phyloP scores from a whole-genome alignment of 2,113 vertebrate genomes.

The Archocentrus centrarchus region DNA sequence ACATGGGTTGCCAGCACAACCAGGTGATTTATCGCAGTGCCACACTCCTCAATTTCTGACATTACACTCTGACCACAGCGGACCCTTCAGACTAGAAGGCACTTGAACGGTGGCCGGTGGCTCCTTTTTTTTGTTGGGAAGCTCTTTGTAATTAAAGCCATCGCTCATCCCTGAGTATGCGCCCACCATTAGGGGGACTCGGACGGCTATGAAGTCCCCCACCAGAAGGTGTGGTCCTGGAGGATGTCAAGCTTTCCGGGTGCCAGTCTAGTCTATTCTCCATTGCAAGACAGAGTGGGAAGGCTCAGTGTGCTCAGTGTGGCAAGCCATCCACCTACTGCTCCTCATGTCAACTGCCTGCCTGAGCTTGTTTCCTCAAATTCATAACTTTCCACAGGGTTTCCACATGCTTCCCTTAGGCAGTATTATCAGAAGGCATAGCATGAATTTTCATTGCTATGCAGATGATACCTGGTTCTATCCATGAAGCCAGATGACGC shows the following conservation, averaged over 20 bases:
- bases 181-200: neutral
- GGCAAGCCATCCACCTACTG: neutral
- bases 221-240: neutral
- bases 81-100: neutral
- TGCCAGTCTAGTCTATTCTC: neutral
- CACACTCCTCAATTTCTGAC: neutral
- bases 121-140: neutral
- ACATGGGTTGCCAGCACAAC: neutral
- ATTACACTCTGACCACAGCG: neutral
- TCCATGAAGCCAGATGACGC: too few relatives aligned
- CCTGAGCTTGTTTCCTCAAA: neutral
- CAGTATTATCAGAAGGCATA: too few relatives aligned
- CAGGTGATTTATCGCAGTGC: neutral
- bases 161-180: neutral
- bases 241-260: neutral
- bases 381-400: neutral
- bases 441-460: too few relatives aligned
- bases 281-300: neutral
- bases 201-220: neutral
- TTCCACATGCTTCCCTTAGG: too few relatives aligned
- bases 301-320: neutral
- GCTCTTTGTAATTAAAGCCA: neutral
- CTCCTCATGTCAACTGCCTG: neutral
- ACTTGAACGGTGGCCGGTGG: neutral
- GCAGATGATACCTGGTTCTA: too few relatives aligned